Percentiles rank a stretch among this genome's conserved stretches.
phyloP scores from a whole-genome alignment of 2,888 invertebrate species.

The Lottia scabra region DNA sequence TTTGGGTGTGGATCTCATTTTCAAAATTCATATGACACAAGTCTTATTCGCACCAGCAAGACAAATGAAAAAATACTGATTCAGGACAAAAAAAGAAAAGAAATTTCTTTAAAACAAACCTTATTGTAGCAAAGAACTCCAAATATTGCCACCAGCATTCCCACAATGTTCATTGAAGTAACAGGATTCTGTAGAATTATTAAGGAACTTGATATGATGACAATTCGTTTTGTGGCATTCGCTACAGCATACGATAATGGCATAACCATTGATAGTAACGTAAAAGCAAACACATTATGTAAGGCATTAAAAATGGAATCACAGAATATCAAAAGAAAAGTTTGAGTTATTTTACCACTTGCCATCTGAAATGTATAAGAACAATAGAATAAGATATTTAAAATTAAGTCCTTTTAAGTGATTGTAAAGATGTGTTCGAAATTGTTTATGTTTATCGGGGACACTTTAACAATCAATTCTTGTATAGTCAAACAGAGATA shows the following conservation, averaged over 20 bases:
- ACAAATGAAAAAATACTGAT: too few relatives aligned
- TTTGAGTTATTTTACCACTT: conserved; percentile 48
- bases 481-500: too few relatives aligned
- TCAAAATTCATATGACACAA: too few relatives aligned
- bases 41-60: too few relatives aligned
- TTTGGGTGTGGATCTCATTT: too few relatives aligned
- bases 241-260: conserved; percentile 96
- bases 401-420: too few relatives aligned
- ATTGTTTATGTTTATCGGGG: too few relatives aligned
- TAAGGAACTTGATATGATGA: conserved; percentile 88
- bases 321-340: conserved; percentile 74
- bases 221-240: conserved; percentile 91
- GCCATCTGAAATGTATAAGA: conserved; percentile 47
- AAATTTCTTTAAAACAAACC: too few relatives aligned
- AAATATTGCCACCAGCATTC: conserved; percentile 89
- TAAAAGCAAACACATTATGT: conserved; percentile 95
- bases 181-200: conserved; percentile 92
- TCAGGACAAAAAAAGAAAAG: too few relatives aligned
- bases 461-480: too few relatives aligned
- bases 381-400: too few relatives aligned
- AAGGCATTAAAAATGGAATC: conserved; percentile 93
- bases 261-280: conserved; percentile 88
- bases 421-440: too few relatives aligned
- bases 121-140: conserved; percentile 94
- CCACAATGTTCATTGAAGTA: conserved; percentile 84